A percentile compares a stretch with the other conserved stretches of the same genome.
Evolutionary conservation across 2,113 vertebrate species (phyloP).

Genomic region (Microcebus lehilahytsara): DNA sequence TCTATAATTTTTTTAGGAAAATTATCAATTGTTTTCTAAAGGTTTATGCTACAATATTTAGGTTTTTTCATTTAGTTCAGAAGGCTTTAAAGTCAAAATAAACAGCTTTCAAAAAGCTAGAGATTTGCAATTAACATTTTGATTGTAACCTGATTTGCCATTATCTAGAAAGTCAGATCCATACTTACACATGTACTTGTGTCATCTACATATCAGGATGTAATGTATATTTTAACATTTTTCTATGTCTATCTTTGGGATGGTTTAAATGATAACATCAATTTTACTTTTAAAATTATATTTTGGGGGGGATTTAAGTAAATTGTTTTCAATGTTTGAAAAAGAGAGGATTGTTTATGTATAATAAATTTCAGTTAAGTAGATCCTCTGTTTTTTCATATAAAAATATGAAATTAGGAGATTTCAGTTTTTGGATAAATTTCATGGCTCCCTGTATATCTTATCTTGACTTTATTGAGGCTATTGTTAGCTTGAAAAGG

Average conservation of each 20-base stretch:
- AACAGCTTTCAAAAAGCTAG: not conserved
- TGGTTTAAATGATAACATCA: not conserved
- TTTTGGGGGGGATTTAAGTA: not conserved
- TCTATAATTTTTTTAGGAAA: not conserved
- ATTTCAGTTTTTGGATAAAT: not conserved
- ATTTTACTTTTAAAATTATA: slow-evolving; percentile 12
- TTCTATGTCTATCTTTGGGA: not conserved
- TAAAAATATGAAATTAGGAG: not conserved
- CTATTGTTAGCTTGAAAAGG: slow-evolving; percentile 16
- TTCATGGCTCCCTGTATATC: not conserved
- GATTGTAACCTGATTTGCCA: not conserved
- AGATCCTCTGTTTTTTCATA: slow-evolving; percentile 23
- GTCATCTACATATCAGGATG: not conserved
- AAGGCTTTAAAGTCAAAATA: not conserved
- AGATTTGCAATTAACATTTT: not conserved
- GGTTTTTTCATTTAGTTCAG: not conserved
- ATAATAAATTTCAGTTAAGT: slow-evolving; percentile 21
- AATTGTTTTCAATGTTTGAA: slow-evolving; percentile 43
- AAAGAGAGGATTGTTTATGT: not conserved
- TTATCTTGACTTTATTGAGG: not conserved
- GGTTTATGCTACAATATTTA: not conserved
- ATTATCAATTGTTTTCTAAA: slow-evolving; percentile 22
- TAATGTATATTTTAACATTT: not conserved
- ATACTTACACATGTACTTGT: not conserved
- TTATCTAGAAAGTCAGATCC: not conserved